Percentiles rank a stretch among this genome's conserved stretches.
Conservation (phyloP, 2,888 invertebrate genomes). For the Oasisia sp. region DNA sequence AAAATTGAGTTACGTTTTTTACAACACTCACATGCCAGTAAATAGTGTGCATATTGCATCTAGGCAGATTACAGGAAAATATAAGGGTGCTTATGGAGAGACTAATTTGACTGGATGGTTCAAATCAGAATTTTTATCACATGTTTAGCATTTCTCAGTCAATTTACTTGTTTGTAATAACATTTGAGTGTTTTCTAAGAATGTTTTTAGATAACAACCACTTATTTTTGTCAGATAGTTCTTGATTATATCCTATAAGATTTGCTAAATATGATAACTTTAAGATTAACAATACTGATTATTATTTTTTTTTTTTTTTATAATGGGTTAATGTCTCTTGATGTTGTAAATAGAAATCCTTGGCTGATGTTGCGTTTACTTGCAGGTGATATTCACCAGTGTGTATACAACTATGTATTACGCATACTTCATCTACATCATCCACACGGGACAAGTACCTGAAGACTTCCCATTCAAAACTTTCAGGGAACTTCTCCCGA, state of each 20-base stretch:
- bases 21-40: too few relatives aligned
- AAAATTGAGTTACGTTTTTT: too few relatives aligned
- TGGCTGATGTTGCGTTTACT: constrained; percentile 25
- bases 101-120: too few relatives aligned
- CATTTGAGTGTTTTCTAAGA: too few relatives aligned
- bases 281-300: not conserved
- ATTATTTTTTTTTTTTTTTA: not conserved
- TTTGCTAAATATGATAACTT: not conserved
- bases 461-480: constrained; percentile 56
- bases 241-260: not conserved
- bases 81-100: too few relatives aligned
- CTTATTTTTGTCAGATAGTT: not conserved
- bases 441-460: constrained; percentile 41
- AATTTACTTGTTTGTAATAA: too few relatives aligned
- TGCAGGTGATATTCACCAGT: constrained; percentile 53
- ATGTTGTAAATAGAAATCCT: not conserved
- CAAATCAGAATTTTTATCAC: too few relatives aligned
- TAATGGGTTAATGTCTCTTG: not conserved
- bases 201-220: too few relatives aligned
- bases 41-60: too few relatives aligned
- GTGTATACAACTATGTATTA: constrained; percentile 51
- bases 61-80: too few relatives aligned
- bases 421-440: constrained; percentile 52
- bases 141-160: too few relatives aligned
- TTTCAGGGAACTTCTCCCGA: constrained; percentile 57